Evolutionary conservation across 2,888 invertebrate genomes (phyloP).

Genomic region (Vesta saturnalis): DNA sequence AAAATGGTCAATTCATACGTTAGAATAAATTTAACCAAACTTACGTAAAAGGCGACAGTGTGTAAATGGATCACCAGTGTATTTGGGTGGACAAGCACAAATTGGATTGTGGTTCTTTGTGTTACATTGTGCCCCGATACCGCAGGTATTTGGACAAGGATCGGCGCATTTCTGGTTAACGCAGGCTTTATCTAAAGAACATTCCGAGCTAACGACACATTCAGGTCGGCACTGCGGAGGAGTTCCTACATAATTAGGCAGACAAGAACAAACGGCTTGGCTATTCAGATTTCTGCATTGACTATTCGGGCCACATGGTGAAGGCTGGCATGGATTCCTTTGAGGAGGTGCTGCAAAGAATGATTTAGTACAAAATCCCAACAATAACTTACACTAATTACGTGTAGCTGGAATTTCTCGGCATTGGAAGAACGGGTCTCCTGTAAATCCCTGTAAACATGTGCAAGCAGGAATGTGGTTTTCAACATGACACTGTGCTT

Average conservation of each 20-base stretch:
- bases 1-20: conserved; percentile 24
- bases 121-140: conserved; percentile 83
- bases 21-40: conserved; percentile 51
- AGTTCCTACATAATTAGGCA: conserved; percentile 79
- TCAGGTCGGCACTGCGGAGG: conserved; percentile 87
- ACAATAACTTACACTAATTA: too few species aligned
- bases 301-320: conserved; percentile 89
- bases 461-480: conserved; percentile 82
- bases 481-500: conserved; percentile 81
- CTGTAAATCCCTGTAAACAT: conserved; percentile 79
- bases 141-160: conserved; percentile 89
- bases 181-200: conserved; percentile 83
- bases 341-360: conserved; percentile 60
- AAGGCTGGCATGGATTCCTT: conserved; percentile 80
- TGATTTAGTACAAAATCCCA: not conserved
- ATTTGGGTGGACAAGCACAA: conserved; percentile 85
- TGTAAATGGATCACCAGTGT: conserved; percentile 87
- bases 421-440: conserved; percentile 85
- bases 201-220: conserved; percentile 89
- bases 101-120: conserved; percentile 88
- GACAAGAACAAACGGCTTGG: conserved; percentile 87
- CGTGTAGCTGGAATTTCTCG: conserved; percentile 64
- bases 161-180: conserved; percentile 87
- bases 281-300: conserved; percentile 82
- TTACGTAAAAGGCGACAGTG: conserved; percentile 77